These are phyloP conservation scores for Stenurella melanura DNA, from an alignment of 2,888 invertebrate genomes.

Conservation along the genomic window DNA sequence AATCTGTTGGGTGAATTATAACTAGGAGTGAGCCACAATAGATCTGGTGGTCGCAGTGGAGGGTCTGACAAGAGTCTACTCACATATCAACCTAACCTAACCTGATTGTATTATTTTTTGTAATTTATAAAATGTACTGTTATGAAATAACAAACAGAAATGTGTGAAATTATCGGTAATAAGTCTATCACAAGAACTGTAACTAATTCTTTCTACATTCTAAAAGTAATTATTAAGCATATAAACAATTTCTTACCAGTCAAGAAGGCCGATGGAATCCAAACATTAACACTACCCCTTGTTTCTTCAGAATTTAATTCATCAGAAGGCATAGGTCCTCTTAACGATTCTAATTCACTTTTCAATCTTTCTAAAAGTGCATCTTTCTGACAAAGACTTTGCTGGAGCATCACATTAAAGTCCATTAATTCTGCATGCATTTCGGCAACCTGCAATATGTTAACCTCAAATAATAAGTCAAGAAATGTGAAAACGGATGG, in stretches of 20 bases:
- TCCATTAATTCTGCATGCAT: conserved; percentile 97
- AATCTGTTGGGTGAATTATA: too few relatives aligned
- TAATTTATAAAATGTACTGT: too few relatives aligned
- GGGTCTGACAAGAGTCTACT: too few relatives aligned
- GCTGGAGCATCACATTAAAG: conserved; percentile 89
- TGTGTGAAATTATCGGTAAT: too few relatives aligned
- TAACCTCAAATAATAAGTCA: conserved; percentile 14
- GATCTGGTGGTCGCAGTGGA: too few relatives aligned
- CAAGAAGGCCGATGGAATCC: conserved; percentile 92
- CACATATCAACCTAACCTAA: too few relatives aligned
- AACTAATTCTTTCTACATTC: too few relatives aligned
- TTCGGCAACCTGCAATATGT: conserved; percentile 84
- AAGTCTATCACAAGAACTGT: too few relatives aligned
- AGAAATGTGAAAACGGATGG: too few relatives aligned
- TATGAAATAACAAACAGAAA: too few relatives aligned
- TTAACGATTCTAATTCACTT: conserved; percentile 79
- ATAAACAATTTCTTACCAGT: conserved; percentile 73
- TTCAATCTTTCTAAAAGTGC: conserved; percentile 77
- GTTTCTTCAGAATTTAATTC: conserved; percentile 70
- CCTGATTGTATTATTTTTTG: too few relatives aligned
- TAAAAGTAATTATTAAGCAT: not conserved
- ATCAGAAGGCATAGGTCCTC: conserved; percentile 78
- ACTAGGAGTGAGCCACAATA: too few relatives aligned
- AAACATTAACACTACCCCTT: conserved; percentile 82
- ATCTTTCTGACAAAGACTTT: conserved; percentile 81